A percentile compares a stretch with the other conserved stretches of the same genome.
Conservation (phyloP, 2,797 vertebrate genomes). For the Allobates femoralis region DNA sequence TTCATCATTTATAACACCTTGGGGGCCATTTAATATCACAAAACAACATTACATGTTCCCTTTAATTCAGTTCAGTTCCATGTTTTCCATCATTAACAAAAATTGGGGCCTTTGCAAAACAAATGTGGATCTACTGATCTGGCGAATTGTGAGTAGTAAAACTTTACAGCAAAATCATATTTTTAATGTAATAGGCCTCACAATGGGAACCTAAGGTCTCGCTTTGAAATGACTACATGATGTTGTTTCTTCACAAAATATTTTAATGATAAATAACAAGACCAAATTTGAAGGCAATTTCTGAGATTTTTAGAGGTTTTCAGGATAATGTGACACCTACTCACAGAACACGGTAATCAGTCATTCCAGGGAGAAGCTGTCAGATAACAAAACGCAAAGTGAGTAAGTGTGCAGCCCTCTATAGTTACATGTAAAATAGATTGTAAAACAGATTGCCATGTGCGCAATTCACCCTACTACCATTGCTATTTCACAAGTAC, state of each 20-base stretch:
- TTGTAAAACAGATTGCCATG: not conserved
- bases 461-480: not conserved
- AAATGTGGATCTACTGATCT: too few relatives aligned
- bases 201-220: not conserved
- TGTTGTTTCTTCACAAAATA: slow-evolving; percentile 7
- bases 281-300: not conserved
- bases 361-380: slow-evolving; percentile 4
- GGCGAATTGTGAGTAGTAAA: too few relatives aligned
- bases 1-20: too few relatives aligned
- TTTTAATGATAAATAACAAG: not conserved
- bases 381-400: not conserved
- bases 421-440: not conserved
- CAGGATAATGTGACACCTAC: slow-evolving; percentile 17
- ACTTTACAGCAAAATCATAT: too few relatives aligned
- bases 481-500: not conserved
- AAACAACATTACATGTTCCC: too few relatives aligned
- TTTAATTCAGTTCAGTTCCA: too few relatives aligned
- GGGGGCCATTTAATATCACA: too few relatives aligned
- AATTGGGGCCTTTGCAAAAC: too few relatives aligned
- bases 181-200: too few relatives aligned
- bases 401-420: not conserved
- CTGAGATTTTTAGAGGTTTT: not conserved
- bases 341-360: not conserved
- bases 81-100: too few relatives aligned
- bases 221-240: not conserved